Conservation (phyloP, 2,113 vertebrate species). For the Tetrax tetrax region DNA sequence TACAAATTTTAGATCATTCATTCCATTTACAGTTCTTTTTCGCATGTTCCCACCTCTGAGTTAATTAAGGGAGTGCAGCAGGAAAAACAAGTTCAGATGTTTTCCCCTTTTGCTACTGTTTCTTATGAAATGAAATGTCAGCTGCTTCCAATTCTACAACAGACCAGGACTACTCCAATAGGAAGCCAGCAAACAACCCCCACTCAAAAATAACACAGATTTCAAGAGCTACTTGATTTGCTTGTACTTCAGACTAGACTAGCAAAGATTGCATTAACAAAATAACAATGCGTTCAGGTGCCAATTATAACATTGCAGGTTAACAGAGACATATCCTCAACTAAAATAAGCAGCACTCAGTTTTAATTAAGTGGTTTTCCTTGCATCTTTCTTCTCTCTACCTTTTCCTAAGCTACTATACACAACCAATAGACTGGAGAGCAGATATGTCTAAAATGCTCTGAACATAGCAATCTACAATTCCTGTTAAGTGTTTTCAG, state of each 20-base stretch:
- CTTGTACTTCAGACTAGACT: slow-evolving; percentile 13
- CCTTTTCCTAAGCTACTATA: background rate
- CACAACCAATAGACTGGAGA: background rate
- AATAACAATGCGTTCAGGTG: background rate
- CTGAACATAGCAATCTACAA: background rate
- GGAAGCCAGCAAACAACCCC: background rate
- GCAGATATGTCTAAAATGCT: background rate
- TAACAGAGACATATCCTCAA: background rate
- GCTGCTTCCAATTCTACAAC: background rate
- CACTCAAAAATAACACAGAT: background rate
- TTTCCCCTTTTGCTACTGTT: background rate
- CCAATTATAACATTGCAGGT: background rate
- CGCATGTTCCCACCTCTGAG: background rate
- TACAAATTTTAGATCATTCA: background rate
- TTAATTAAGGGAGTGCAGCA: background rate
- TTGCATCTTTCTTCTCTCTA: background rate
- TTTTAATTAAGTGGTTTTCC: background rate
- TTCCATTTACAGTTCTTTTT: background rate
- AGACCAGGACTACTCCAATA: background rate
- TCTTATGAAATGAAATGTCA: background rate
- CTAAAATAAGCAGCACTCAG: background rate
- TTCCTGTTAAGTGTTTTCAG: background rate
- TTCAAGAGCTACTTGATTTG: slow-evolving; percentile 21
- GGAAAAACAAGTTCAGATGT: background rate
- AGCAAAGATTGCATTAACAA: background rate